A percentile compares a stretch with the other conserved stretches of the same genome.
Conservation (phyloP, 2,113 vertebrate species). For the Nyctibius bracteatus region DNA sequence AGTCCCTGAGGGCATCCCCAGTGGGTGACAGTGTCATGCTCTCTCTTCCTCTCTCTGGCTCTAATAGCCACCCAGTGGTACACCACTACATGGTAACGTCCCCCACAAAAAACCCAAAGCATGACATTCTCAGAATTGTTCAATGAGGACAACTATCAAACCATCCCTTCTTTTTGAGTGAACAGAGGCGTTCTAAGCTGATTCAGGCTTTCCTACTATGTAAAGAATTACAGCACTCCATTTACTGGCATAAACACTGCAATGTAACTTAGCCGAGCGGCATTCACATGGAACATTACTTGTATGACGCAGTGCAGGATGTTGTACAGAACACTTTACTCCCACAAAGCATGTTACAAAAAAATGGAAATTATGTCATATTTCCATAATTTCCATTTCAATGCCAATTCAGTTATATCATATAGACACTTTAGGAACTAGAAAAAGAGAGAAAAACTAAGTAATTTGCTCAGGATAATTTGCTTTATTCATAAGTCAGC, state of each 20-base stretch:
- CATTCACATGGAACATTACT: not conserved
- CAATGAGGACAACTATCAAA: not conserved
- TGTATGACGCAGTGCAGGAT: not conserved
- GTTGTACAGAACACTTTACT: not conserved
- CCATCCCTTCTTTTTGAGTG: not conserved
- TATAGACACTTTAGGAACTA: not conserved
- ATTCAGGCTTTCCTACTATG: not conserved
- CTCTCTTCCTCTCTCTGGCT: not conserved
- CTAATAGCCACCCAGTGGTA: not conserved
- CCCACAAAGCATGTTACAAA: not conserved
- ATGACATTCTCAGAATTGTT: not conserved
- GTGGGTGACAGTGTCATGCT: rapidly evolving
- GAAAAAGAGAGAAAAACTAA: not conserved
- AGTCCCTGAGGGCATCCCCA: not conserved
- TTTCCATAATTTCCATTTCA: not conserved
- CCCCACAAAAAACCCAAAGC: not conserved
- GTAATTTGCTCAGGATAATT: not conserved
- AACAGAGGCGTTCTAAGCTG: not conserved
- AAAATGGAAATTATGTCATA: not conserved
- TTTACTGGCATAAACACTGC: not conserved
- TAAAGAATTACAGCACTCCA: not conserved
- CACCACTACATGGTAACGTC: not conserved
- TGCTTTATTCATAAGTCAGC: not conserved
- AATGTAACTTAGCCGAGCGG: not conserved
- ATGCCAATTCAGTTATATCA: not conserved